phyloP scores from a whole-genome alignment of 2,888 invertebrate genomes.

The Ecdyonurus torrentis region DNA sequence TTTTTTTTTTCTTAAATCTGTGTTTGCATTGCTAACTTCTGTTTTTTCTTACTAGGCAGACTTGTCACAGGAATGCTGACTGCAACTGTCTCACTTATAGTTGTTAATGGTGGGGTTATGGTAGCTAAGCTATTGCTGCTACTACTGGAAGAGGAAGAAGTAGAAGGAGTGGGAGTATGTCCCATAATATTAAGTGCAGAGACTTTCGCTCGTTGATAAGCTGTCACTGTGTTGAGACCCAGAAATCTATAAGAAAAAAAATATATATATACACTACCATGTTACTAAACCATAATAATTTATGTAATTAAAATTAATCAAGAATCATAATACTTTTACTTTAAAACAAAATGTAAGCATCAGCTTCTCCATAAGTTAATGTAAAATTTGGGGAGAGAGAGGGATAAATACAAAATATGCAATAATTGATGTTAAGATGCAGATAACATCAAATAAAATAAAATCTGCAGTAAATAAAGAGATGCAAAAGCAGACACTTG shows the following conservation, averaged over 20 bases:
- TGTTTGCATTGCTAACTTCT: neutral
- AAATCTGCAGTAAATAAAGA: neutral
- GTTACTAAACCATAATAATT: too few relatives aligned
- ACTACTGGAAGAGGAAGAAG: constrained; percentile 13
- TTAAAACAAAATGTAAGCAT: too few relatives aligned
- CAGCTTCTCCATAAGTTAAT: too few relatives aligned
- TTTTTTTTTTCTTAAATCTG: neutral
- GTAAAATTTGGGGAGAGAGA: too few relatives aligned
- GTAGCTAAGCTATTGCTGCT: constrained; percentile 13
- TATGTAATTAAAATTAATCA: too few relatives aligned
- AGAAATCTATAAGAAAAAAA: constrained; percentile 44
- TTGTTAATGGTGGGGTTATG: constrained; percentile 18
- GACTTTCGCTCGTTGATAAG: constrained; percentile 82
- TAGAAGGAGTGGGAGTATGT: neutral
- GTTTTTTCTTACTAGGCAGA: neutral
- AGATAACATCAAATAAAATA: too few relatives aligned
- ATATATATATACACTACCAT: too few relatives aligned
- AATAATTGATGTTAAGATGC: too few relatives aligned
- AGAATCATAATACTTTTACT: too few relatives aligned
- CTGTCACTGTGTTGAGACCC: constrained; percentile 71
- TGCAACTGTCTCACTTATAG: constrained; percentile 34
- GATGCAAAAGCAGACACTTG: too few relatives aligned
- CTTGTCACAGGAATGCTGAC: constrained; percentile 7
- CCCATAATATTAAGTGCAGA: constrained; percentile 63
- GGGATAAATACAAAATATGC: too few relatives aligned